Conservation (phyloP, 2,113 vertebrate genomes). For the Excalfactoria chinensis region DNA sequence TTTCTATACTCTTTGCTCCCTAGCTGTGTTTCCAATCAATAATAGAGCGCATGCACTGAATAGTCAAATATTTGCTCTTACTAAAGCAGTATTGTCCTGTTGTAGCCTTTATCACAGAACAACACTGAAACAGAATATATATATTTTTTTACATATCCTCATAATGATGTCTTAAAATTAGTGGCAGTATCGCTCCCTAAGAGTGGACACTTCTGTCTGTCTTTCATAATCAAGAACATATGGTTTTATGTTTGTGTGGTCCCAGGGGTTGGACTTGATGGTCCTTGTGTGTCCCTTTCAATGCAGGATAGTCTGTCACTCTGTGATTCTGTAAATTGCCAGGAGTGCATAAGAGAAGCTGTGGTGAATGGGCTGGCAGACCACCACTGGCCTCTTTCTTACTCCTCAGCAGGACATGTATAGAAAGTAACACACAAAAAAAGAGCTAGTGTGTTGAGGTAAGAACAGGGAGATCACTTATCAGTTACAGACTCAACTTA, state of each 20-base stretch:
- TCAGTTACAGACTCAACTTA: neutral
- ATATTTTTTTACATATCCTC: neutral
- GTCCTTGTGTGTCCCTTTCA: too few relatives aligned
- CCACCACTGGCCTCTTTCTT: neutral
- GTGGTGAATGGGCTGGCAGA: neutral
- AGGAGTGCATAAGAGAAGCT: neutral
- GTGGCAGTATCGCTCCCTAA: neutral
- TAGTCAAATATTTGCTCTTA: neutral
- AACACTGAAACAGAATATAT: neutral
- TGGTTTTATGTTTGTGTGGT: too few relatives aligned
- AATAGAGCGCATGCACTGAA: neutral
- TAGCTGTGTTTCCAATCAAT: neutral
- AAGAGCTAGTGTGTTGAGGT: fast-evolving
- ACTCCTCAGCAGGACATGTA: neutral
- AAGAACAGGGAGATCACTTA: neutral
- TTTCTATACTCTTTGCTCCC: neutral
- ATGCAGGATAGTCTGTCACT: too few relatives aligned
- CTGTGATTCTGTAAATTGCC: neutral
- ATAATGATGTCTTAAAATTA: neutral
- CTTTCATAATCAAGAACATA: neutral
- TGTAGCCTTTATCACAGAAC: neutral
- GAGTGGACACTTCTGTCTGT: neutral
- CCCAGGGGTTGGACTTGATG: too few relatives aligned
- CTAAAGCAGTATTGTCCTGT: neutral
- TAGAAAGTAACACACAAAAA: neutral